These are phyloP conservation scores for Iguana delicatissima DNA, from an alignment of 2,797 vertebrate genomes.

Conservation along the genomic window DNA sequence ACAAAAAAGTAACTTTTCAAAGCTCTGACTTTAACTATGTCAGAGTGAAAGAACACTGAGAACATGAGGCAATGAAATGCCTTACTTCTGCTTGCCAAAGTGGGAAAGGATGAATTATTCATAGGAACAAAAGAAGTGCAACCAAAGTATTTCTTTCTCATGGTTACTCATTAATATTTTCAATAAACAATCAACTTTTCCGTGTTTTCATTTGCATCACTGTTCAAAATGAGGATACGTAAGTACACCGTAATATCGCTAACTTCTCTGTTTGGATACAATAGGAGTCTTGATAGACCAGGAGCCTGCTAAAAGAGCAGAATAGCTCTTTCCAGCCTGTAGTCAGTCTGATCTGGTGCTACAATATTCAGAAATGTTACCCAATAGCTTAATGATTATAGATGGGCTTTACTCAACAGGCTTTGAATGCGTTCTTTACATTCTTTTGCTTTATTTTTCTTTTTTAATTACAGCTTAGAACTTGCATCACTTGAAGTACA, in stretches of 20 bases:
- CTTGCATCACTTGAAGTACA: constrained; percentile 7
- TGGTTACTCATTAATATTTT: constrained; percentile 12
- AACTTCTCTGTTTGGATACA: constrained; percentile 31
- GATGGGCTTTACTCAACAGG: constrained; percentile 5
- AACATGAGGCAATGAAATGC: neutral
- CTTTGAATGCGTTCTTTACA: neutral
- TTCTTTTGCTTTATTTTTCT: neutral
- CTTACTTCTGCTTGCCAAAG: neutral
- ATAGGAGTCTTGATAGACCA: constrained; percentile 6
- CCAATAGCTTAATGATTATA: neutral
- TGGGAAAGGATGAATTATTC: neutral
- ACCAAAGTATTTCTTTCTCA: neutral
- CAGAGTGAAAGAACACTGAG: neutral
- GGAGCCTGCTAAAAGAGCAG: constrained; percentile 17
- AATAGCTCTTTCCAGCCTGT: neutral
- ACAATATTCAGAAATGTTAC: neutral
- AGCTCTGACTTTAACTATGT: neutral
- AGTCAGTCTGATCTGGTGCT: constrained; percentile 8
- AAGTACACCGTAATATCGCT: constrained; percentile 1
- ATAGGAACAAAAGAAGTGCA: neutral
- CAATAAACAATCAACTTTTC: neutral
- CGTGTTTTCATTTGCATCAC: constrained; percentile 37
- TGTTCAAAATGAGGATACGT: constrained; percentile 41
- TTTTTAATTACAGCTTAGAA: neutral
- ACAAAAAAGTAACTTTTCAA: too few relatives aligned